Evolutionary conservation across 2,113 vertebrate species (phyloP).

Genomic region (Euleptes europaea): DNA sequence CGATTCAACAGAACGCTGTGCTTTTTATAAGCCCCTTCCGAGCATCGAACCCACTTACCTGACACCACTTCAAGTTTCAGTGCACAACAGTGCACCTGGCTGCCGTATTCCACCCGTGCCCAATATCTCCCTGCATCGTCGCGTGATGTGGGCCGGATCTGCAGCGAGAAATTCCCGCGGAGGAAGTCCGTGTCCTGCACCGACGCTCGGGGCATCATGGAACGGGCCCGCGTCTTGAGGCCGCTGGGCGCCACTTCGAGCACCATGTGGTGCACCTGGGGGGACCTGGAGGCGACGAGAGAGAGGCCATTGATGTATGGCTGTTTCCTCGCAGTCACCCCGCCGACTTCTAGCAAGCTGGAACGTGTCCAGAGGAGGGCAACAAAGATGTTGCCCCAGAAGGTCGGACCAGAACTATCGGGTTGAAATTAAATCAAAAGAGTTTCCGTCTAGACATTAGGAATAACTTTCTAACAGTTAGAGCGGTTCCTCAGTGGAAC

Average conservation of each 20-base stretch:
- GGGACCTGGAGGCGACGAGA: neutral
- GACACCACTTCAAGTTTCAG: conserved; percentile 56
- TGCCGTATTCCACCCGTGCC: conserved; percentile 1
- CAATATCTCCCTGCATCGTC: conserved; percentile 37
- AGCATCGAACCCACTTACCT: conserved; percentile 45
- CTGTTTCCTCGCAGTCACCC: too few relatives aligned
- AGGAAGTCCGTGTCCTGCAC: conserved; percentile 33
- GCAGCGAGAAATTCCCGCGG: conserved; percentile 54
- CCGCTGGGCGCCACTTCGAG: conserved; percentile 44
- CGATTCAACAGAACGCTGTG: neutral
- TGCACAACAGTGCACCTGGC: conserved; percentile 5
- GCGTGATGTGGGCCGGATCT: neutral
- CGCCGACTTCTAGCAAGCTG: too few relatives aligned
- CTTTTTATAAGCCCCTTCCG: neutral
- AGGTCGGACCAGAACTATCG: too few relatives aligned
- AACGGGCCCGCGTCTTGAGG: conserved; percentile 25
- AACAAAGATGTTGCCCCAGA: too few relatives aligned
- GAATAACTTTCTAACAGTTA: too few relatives aligned
- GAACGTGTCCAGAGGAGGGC: too few relatives aligned
- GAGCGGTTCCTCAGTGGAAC: too few relatives aligned
- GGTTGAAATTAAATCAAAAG: too few relatives aligned
- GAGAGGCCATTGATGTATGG: too few relatives aligned
- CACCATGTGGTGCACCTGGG: conserved; percentile 41
- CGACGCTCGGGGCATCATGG: conserved; percentile 47
- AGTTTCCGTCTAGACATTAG: too few relatives aligned